phyloP scores from a whole-genome alignment of 2,113 vertebrate genomes.

The Nothocercus nigrocapillus region DNA sequence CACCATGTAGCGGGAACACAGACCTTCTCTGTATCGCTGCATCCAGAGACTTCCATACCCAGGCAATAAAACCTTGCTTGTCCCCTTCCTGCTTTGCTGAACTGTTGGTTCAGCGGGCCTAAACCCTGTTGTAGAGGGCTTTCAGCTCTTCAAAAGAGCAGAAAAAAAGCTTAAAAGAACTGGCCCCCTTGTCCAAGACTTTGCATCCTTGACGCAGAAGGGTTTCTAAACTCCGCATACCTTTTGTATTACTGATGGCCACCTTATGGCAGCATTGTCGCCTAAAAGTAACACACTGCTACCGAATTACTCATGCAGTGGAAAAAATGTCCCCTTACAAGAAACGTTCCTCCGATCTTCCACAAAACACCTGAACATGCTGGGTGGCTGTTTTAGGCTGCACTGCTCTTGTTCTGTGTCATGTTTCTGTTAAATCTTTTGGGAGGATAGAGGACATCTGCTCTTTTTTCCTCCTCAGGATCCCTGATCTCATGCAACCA shows the following conservation, averaged over 20 bases:
- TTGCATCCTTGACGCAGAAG: background rate
- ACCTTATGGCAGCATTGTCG: background rate
- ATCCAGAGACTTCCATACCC: background rate
- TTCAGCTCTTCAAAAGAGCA: background rate
- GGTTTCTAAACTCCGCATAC: background rate
- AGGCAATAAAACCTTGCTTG: background rate
- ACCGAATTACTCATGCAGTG: background rate
- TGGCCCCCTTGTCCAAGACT: background rate
- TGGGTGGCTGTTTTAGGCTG: background rate
- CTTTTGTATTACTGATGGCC: background rate
- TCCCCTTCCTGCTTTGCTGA: background rate
- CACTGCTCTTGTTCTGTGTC: background rate
- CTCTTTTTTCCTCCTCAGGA: background rate
- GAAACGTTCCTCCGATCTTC: background rate
- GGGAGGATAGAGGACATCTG: background rate
- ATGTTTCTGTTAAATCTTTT: background rate
- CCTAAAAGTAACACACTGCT: background rate
- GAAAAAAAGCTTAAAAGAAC: background rate
- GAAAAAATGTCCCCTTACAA: constrained; percentile 5
- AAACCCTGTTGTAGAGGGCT: background rate
- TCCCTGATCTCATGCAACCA: background rate
- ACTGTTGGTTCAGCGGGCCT: background rate
- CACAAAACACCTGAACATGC: background rate
- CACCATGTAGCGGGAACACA: background rate
- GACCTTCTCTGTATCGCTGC: background rate